Conservation (phyloP, 2,888 invertebrate genomes). For the Campoplex nolae region DNA sequence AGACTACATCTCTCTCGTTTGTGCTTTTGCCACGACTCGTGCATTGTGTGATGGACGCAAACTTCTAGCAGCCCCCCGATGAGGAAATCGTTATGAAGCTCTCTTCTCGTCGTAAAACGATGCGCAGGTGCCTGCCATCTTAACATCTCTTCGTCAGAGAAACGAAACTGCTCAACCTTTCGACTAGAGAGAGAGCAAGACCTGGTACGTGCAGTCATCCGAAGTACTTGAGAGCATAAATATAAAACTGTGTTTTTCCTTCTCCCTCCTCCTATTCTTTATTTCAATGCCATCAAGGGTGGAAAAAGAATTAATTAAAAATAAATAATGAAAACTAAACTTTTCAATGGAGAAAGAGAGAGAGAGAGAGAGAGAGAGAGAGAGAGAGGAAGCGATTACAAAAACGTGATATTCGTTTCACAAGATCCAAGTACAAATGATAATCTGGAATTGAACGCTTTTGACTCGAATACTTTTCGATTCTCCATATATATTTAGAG, state of each 20-base stretch:
- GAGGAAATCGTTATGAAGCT: conserved; percentile 66
- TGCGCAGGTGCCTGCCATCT: conserved; percentile 65
- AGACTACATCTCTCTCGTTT: conserved; percentile 15
- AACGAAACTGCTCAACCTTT: conserved; percentile 34
- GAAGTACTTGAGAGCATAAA: conserved; percentile 34
- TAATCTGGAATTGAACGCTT: too few relatives aligned
- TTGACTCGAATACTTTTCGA: too few relatives aligned
- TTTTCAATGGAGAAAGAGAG: background rate
- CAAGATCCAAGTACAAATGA: background rate
- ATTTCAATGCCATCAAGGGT: background rate
- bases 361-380: background rate
- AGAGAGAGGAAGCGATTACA: background rate
- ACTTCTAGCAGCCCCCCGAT: conserved; percentile 64
- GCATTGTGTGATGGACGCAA: conserved; percentile 57
- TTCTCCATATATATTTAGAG: too few relatives aligned
- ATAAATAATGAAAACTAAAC: conserved; percentile 2
- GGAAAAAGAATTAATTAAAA: background rate
- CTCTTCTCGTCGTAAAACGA: conserved; percentile 65
- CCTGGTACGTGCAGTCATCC: conserved; percentile 53
- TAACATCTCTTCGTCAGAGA: conserved; percentile 29
- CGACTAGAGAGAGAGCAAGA: conserved; percentile 44
- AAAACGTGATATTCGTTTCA: background rate
- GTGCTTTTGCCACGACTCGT: conserved; percentile 26
- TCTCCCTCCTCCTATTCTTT: too few relatives aligned
- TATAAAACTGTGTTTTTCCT: conserved; percentile 10